Conservation (phyloP, 2,113 vertebrate species). For the Phocoena sinus region DNA sequence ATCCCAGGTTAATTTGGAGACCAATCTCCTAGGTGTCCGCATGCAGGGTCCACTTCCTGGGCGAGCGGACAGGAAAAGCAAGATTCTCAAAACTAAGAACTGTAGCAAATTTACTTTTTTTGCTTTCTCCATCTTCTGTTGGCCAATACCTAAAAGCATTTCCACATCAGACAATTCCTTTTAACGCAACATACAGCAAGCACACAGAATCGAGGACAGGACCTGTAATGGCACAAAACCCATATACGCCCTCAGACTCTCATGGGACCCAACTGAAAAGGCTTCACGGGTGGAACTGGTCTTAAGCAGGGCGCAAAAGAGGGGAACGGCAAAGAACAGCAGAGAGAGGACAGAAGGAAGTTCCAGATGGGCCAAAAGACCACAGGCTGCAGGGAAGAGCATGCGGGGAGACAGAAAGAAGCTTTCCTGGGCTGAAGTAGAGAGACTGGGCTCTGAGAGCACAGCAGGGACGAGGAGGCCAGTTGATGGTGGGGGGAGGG, state of each 20-base stretch:
- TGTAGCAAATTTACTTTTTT: neutral
- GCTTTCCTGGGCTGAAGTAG: neutral
- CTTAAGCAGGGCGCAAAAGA: neutral
- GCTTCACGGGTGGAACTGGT: neutral
- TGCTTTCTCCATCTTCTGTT: neutral
- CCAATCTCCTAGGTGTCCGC: rapidly evolving
- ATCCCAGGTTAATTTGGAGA: neutral
- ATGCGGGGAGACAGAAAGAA: neutral
- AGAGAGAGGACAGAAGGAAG: neutral
- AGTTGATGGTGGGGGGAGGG: rapidly evolving
- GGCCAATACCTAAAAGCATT: neutral
- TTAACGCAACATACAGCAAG: neutral
- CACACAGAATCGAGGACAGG: neutral
- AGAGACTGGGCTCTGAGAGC: neutral
- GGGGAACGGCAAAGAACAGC: neutral
- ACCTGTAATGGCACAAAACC: too few relatives aligned
- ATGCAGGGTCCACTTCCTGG: neutral
- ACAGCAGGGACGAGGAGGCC: neutral
- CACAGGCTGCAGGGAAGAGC: neutral
- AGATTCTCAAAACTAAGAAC: neutral
- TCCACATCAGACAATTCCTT: neutral
- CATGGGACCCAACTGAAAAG: neutral
- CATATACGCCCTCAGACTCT: rapidly evolving
- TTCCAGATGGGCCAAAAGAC: neutral
- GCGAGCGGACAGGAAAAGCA: neutral